phyloP scores from a whole-genome alignment of 1,140 invertebrate species.

The Laupala kohalensis region DNA sequence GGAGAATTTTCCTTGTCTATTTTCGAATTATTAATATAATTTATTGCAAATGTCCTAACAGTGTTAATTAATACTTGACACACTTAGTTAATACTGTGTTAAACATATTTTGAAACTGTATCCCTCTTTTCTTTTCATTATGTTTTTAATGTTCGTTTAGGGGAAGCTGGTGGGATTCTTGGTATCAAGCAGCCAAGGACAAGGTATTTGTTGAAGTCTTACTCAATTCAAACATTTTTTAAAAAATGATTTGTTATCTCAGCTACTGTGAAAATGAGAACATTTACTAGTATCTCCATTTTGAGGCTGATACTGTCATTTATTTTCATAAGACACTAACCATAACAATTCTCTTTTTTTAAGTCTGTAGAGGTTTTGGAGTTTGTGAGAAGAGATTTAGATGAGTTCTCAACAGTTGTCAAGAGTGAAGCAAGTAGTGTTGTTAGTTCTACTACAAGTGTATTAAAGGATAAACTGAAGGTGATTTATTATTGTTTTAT shows the following conservation, averaged over 20 bases:
- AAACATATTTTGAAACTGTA: not conserved
- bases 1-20: not conserved
- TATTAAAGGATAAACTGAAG: conserved; percentile 51
- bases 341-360: no score
- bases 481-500: conserved; percentile 26
- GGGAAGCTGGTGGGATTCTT: conserved; percentile 9
- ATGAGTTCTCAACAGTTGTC: conserved; percentile 55
- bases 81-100: not conserved
- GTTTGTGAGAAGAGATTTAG: conserved; percentile 61
- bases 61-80: not conserved
- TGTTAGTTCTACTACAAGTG: conserved; percentile 43
- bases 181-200: conserved; percentile 8
- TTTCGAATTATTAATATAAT: not conserved
- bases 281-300: no score
- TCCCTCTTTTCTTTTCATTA: not conserved
- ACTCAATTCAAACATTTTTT: no score
- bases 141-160: not conserved
- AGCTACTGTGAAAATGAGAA: no score
- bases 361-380: conserved; percentile 56
- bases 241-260: no score
- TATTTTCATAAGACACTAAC: no score
- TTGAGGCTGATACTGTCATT: no score
- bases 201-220: not conserved
- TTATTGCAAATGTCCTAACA: not conserved
- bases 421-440: conserved; percentile 52